phyloP scores from a whole-genome alignment of 2,797 vertebrate genomes.

The Poeciliopsis presidionis region DNA sequence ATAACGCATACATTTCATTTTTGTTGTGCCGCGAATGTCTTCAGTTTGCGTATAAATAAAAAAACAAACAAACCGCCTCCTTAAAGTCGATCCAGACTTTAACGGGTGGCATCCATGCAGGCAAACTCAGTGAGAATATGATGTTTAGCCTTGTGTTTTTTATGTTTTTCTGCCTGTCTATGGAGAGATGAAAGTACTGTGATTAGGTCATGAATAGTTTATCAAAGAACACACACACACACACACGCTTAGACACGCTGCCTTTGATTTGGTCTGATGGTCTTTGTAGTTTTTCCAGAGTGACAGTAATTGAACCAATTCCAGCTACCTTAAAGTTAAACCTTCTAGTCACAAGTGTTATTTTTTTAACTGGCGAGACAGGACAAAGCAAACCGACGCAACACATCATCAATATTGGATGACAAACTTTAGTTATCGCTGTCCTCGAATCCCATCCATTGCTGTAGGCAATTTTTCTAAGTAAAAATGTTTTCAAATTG shows the following conservation, averaged over 20 bases:
- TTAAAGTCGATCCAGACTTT: neutral
- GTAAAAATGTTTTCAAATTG: conserved; percentile 35
- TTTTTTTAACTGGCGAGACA: conserved; percentile 52
- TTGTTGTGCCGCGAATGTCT: conserved; percentile 1
- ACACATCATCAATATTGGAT: conserved; percentile 23
- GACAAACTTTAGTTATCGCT: conserved; percentile 40
- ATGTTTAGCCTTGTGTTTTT: conserved; percentile 20
- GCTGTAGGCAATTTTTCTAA: conserved; percentile 10
- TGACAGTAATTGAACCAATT: conserved; percentile 74
- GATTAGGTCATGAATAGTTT: conserved; percentile 73
- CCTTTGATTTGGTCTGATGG: conserved; percentile 61
- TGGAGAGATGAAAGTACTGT: conserved; percentile 57
- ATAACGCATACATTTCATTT: neutral
- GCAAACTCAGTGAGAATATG: conserved; percentile 15
- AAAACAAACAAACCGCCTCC: neutral
- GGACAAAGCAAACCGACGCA: conserved; percentile 55
- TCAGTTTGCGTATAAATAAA: neutral
- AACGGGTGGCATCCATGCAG: neutral
- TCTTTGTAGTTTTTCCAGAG: conserved; percentile 70
- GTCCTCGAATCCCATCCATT: conserved; percentile 27
- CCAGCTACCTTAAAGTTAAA: conserved; percentile 71
- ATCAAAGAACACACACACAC: conserved; percentile 54
- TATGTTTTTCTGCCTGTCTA: conserved; percentile 53
- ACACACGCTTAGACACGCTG: conserved; percentile 25
- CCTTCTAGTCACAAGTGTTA: conserved; percentile 46